Percentiles rank a stretch among this genome's conserved stretches.
Evolutionary conservation across 2,113 vertebrate species (phyloP).

Genomic region (Circaetus cinerascens): DNA sequence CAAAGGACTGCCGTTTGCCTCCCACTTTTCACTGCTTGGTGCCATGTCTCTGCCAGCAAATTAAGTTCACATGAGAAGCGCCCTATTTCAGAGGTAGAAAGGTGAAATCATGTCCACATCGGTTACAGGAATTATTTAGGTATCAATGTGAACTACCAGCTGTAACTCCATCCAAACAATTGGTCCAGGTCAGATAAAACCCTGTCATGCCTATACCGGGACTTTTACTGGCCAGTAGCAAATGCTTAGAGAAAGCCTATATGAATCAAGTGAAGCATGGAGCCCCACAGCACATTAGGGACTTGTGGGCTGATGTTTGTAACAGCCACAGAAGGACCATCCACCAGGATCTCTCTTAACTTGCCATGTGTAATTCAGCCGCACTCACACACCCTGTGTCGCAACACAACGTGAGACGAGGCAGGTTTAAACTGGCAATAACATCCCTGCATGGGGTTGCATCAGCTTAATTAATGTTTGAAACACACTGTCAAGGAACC

Average conservation of each 20-base stretch:
- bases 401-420: rapidly evolving
- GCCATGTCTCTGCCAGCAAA: neutral
- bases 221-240: neutral
- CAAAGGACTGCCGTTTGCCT: neutral
- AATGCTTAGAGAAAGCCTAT: neutral
- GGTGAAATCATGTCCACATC: neutral
- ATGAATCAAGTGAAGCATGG: neutral
- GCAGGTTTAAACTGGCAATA: neutral
- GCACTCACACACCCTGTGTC: rapidly evolving
- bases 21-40: neutral
- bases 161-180: neutral
- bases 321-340: neutral
- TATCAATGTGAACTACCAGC: neutral
- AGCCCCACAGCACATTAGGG: neutral
- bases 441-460: neutral
- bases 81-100: neutral
- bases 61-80: neutral
- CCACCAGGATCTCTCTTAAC: neutral
- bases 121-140: neutral
- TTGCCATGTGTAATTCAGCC: neutral
- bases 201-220: neutral
- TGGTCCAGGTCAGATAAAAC: neutral
- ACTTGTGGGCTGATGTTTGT: neutral
- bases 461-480: neutral
- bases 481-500: neutral